These are phyloP conservation scores for Laterallus jamaicensis DNA, from an alignment of 2,113 vertebrate genomes.

Conservation along the genomic window DNA sequence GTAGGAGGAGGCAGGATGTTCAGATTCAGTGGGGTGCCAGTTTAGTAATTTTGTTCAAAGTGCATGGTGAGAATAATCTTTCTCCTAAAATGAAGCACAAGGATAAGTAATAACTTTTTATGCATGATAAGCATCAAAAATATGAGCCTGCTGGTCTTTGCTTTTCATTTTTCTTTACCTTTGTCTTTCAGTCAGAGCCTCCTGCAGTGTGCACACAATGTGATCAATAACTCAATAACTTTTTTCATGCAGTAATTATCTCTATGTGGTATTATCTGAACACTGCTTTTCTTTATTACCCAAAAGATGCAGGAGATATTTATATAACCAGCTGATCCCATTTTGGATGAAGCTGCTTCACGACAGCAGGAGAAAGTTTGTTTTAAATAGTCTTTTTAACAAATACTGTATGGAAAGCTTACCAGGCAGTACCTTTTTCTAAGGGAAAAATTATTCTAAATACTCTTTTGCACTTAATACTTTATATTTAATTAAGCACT, in stretches of 20 bases:
- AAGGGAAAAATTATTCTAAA: slow-evolving; percentile 22
- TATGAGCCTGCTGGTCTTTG: slow-evolving; percentile 85
- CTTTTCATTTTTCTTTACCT: slow-evolving; percentile 83
- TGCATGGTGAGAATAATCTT: slow-evolving; percentile 87
- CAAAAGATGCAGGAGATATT: slow-evolving; percentile 81
- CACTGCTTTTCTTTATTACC: slow-evolving; percentile 83
- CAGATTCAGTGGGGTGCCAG: slow-evolving; percentile 78
- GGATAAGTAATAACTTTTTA: slow-evolving; percentile 88
- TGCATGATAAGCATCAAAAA: slow-evolving; percentile 87
- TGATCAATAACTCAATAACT: slow-evolving; percentile 96
- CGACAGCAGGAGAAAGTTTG: slow-evolving; percentile 75
- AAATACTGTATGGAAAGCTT: slow-evolving; percentile 60
- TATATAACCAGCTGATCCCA: slow-evolving; percentile 84
- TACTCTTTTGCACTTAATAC: background rate
- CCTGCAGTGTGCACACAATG: slow-evolving; percentile 80
- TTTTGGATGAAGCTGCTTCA: slow-evolving; percentile 78
- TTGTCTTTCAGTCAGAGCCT: slow-evolving; percentile 81
- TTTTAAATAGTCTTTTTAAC: slow-evolving; percentile 77
- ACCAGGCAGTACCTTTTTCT: slow-evolving; percentile 42
- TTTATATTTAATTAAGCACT: background rate
- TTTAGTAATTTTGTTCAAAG: slow-evolving; percentile 82
- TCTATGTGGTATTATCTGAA: slow-evolving; percentile 85
- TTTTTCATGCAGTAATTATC: slow-evolving; percentile 89
- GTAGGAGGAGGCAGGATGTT: slow-evolving; percentile 61
- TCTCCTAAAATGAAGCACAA: slow-evolving; percentile 80